Evolutionary conservation across 1,140 invertebrate genomes (phyloP).

Genomic region (Hirudo medicinalis): DNA sequence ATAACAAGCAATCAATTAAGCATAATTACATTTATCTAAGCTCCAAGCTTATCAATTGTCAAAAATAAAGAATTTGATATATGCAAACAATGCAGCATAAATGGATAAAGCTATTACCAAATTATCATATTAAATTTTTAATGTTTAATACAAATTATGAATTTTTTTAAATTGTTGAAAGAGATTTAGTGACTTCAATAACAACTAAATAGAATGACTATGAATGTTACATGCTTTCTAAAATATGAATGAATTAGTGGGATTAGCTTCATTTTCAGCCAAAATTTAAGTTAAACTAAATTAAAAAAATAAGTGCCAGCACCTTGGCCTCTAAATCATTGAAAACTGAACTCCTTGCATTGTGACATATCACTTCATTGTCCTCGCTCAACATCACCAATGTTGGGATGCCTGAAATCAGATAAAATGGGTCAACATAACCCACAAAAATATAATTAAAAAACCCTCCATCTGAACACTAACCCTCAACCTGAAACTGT

Average conservation of each 20-base stretch:
- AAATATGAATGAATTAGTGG: too few species aligned
- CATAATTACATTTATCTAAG: neutral
- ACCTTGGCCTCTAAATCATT: constrained; percentile 3
- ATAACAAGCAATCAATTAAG: neutral
- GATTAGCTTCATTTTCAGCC: too few species aligned
- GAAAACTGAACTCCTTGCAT: neutral
- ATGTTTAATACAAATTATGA: too few species aligned
- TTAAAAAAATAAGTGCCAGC: too few species aligned
- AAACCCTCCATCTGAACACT: neutral
- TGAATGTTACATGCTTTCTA: too few species aligned
- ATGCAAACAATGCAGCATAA: too few species aligned
- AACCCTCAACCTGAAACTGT: constrained; percentile 14
- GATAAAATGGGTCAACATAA: neutral
- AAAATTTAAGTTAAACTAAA: too few species aligned
- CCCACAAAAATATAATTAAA: neutral
- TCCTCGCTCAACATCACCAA: neutral
- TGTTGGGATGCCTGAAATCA: neutral
- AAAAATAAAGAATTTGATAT: constrained; percentile 1
- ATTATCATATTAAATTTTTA: too few species aligned
- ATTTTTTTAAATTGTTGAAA: too few species aligned
- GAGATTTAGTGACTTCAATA: too few species aligned
- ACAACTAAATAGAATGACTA: too few species aligned
- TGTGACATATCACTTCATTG: neutral
- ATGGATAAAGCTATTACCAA: too few species aligned
- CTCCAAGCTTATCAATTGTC: neutral